Base-by-base conservation (phyloP, 2,797 vertebrate species). In the Loriculus beryllinus region DNA sequence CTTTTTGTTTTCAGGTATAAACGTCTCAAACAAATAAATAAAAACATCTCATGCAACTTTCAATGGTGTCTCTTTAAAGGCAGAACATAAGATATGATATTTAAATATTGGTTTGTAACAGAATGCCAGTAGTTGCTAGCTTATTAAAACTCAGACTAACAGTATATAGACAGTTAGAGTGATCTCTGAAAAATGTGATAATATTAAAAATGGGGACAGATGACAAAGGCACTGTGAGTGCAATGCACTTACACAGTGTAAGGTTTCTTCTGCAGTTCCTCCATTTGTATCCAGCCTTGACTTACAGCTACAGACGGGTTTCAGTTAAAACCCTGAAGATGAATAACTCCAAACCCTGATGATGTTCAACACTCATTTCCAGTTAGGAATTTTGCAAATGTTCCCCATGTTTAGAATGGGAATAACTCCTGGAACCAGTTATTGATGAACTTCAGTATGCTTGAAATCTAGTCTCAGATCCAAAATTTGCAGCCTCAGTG, bases 351-450 rank as follows among this genome's bases (percentile, higher is more conserved):
- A 80, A 71, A 57, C 28, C 62, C 57, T 85, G 88, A 78, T 85
- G 83, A 88, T 87, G 47, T 89, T 93, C 86, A 92, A 35, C 78
- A 89, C 68, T 95, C 83, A 92, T 71, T 94, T 86, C 45, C 81
- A 93, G 68, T 92, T 85, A 93, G 56, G 52, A 89, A 68, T 93
- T 93, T 80, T 85, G 68, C 29, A 92, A 68, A 68, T 92, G 49
- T 79, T 85, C 37, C 40, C 37, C 14, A 1, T 74, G 9, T 60
- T 92, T 77, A 68, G 42, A 86, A 75, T 65, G 35, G 49, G n/a
- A 57, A 37, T 51, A 77, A 42, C 51, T 88, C 21, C 51, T 87
- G 86, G 64, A 95, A 87, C 28, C 68, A 68, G 74, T 96, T 90
- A 86, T 64, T 78, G 11, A 14, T 62, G 25, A 88, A 72, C 51